These are phyloP conservation scores for Thecocarcelia acutangulata DNA, from an alignment of 2,888 invertebrate genomes.

Conservation along the genomic window DNA sequence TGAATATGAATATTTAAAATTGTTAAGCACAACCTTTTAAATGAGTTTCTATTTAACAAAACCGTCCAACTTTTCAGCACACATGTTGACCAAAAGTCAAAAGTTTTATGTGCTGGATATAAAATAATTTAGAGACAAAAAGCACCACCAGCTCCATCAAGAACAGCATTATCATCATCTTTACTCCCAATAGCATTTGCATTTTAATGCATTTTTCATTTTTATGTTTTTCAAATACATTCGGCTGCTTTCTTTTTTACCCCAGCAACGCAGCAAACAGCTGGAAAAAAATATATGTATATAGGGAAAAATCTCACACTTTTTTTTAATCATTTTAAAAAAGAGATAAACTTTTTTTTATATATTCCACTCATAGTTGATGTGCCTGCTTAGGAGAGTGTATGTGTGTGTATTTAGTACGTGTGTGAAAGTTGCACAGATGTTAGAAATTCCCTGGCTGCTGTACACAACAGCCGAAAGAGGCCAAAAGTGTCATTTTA, in stretches of 20 bases:
- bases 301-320: constrained; percentile 44
- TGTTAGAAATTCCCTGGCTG: constrained; percentile 53
- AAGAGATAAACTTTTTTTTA: constrained; percentile 46
- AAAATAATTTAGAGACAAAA: constrained; percentile 49
- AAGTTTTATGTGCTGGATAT: constrained; percentile 46
- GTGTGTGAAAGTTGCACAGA: constrained; percentile 54
- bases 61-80: constrained; percentile 29
- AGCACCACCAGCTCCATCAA: background rate
- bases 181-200: constrained; percentile 55
- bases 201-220: constrained; percentile 63
- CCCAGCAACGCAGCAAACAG: background rate
- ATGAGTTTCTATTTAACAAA: constrained; percentile 11
- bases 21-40: constrained; percentile 5
- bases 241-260: background rate
- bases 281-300: constrained; percentile 4
- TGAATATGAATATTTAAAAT: background rate
- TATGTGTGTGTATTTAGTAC: constrained; percentile 32
- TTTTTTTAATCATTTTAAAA: constrained; percentile 53
- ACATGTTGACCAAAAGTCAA: constrained; percentile 62
- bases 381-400: background rate
- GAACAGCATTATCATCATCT: constrained; percentile 7
- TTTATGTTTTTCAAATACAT: constrained; percentile 33
- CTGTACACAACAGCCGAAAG: constrained; percentile 45
- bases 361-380: constrained; percentile 28
- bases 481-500: constrained; percentile 62